These are phyloP conservation scores for Paraescarpia echinospica DNA, from an alignment of 1,140 invertebrate genomes.

Conservation along the genomic window DNA sequence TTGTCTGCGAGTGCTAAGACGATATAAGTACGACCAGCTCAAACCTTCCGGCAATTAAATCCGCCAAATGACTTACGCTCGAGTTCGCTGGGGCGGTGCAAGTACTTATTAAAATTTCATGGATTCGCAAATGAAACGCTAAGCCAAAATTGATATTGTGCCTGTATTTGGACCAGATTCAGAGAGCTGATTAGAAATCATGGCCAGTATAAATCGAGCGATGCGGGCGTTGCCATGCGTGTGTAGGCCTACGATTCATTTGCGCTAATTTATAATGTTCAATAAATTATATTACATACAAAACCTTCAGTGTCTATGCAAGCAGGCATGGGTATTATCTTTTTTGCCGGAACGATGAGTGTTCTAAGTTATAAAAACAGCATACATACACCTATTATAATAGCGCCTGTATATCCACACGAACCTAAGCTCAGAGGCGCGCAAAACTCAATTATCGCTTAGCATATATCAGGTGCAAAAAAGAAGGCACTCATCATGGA, in stretches of 20 bases:
- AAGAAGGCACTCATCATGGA: too few relatives aligned
- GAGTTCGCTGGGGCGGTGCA: neutral
- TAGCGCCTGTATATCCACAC: too few relatives aligned
- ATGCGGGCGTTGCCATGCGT: neutral
- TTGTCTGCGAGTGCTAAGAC: neutral
- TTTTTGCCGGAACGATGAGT: neutral
- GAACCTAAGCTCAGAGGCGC: too few relatives aligned
- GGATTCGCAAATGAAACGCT: neutral
- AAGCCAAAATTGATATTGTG: neutral
- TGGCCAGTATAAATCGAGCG: neutral
- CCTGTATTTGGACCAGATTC: neutral
- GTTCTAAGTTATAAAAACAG: too few relatives aligned
- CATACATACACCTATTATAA: too few relatives aligned
- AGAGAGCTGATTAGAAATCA: neutral
- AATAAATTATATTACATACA: neutral
- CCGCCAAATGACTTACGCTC: neutral
- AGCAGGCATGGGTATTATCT: neutral
- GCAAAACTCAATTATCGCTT: too few relatives aligned
- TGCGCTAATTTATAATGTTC: neutral
- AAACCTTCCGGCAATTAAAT: neutral
- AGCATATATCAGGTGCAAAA: too few relatives aligned
- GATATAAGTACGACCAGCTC: too few relatives aligned
- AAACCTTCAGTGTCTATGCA: neutral
- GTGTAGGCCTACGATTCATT: neutral
- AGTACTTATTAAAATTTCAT: neutral